These are phyloP conservation scores for Castor canadensis DNA, from an alignment of 2,113 vertebrate species.

Conservation along the genomic window DNA sequence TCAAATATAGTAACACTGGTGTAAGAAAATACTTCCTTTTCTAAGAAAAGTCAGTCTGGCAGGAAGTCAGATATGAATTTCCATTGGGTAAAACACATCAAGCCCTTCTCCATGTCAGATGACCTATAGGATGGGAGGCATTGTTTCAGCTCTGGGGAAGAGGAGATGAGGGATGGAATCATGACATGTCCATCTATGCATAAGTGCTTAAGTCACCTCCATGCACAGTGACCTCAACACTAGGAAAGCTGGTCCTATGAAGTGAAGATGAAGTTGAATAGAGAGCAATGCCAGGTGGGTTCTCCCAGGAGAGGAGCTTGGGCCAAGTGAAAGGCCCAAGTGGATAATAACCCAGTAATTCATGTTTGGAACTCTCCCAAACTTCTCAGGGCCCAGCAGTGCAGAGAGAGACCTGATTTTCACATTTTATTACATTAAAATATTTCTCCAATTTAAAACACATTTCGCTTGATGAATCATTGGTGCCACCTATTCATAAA, in stretches of 20 bases:
- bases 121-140: too few relatives aligned
- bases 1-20: neutral
- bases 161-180: neutral
- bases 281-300: neutral
- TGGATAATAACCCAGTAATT: neutral
- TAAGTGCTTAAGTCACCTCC: neutral
- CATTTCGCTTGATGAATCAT: neutral
- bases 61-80: constrained; percentile 35
- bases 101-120: neutral
- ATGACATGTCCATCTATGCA: neutral
- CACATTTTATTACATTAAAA: neutral
- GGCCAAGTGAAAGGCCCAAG: neutral
- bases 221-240: neutral
- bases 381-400: neutral
- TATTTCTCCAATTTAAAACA: constrained; percentile 3
- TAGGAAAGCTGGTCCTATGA: neutral
- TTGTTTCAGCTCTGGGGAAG: neutral
- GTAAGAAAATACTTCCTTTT: neutral
- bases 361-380: neutral
- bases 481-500: neutral
- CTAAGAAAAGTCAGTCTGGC: neutral
- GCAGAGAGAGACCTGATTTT: constrained; percentile 9
- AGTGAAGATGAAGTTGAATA: neutral
- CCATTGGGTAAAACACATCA: neutral
- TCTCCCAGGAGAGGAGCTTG: neutral